phyloP scores from a whole-genome alignment of 2,797 vertebrate genomes.

The Pseudochromis fuscus region DNA sequence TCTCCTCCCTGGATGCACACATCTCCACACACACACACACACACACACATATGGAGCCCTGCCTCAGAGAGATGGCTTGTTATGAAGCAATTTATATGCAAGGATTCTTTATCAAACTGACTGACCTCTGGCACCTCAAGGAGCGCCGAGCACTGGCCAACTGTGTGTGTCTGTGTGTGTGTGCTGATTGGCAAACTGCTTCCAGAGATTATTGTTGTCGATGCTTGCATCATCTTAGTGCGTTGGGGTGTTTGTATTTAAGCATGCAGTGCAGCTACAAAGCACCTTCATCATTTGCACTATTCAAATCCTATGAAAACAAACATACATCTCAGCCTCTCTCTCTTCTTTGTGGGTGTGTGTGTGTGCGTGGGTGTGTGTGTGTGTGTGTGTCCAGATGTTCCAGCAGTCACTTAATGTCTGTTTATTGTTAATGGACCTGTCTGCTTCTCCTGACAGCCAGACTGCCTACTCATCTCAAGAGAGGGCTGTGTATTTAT shows the following conservation, averaged over 20 bases:
- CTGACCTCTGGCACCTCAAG: slow-evolving; percentile 75
- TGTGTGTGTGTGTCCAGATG: slow-evolving; percentile 38
- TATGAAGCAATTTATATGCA: slow-evolving; percentile 84
- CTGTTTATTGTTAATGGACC: slow-evolving; percentile 51
- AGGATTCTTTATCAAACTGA: slow-evolving; percentile 78
- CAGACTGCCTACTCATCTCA: slow-evolving; percentile 55
- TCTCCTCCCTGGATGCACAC: slow-evolving; percentile 10
- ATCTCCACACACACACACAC: neutral
- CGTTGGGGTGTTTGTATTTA: slow-evolving; percentile 2
- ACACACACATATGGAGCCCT: slow-evolving; percentile 17
- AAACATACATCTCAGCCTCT: neutral
- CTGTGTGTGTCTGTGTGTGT: slow-evolving; percentile 39
- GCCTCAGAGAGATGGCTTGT: slow-evolving; percentile 70
- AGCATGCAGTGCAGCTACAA: neutral
- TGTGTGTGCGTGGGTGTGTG: slow-evolving; percentile 3
- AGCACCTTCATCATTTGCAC: slow-evolving; percentile 9
- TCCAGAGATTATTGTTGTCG: slow-evolving; percentile 28
- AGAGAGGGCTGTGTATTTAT: slow-evolving; percentile 8
- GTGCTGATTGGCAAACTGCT: slow-evolving; percentile 34
- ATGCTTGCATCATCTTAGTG: slow-evolving; percentile 11
- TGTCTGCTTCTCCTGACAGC: slow-evolving; percentile 49
- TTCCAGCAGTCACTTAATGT: slow-evolving; percentile 49
- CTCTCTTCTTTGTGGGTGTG: neutral
- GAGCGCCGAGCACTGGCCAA: slow-evolving; percentile 33
- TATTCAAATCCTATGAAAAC: slow-evolving; percentile 2